Evolutionary conservation across 2,888 invertebrate genomes (phyloP), one percentile per base, ranked within the genome.

Genomic region (Alloscopus bannaensis): DNA sequence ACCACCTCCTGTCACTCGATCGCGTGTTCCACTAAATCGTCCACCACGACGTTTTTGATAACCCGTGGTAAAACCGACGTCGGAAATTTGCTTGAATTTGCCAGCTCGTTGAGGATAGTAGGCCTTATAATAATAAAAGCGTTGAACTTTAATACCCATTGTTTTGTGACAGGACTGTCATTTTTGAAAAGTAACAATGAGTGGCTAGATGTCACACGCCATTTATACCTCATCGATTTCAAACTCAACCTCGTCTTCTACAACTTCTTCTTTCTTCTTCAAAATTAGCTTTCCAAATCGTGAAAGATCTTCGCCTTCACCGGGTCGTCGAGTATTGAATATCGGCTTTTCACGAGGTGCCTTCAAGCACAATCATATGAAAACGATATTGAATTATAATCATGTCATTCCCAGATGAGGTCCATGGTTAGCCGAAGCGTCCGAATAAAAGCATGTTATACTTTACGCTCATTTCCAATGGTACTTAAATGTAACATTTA

Each of bases 211-310:
- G 3, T 18, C 36, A 31, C 31, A 31, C 20, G 29, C 2, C 47
- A 66, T 29, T n/a, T n/a, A n/a, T 64, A 75, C 69, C 20, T 77
- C 69, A 20, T 77, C 62, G 1, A 42, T 18, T 60, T 76, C 66
- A 18, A 82, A 70, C 87, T 93, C 93, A 13, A 93, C 93, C 42
- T 86, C 31, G 18, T 26, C 50, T 6, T 18, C 91, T 59, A 93
- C 93, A 11, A 92, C 92, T 18, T 92, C 92, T 62, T 87, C 93
- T 87, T 91, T 92, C 88, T 93, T 93, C 79, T 95, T 90, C 87
- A 93, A 91, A 86, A 94, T 93, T 92, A 95, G 93, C 87, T 94
- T 95, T 90, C 96, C 97, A 96, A 97, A 97, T 89, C 96, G 95
- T 70, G 92, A 92, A 66, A 93, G 91, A 89, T 96, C 96, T 87